Conservation (phyloP, 1,140 invertebrate genomes). For the Drosophila chauvacae region DNA sequence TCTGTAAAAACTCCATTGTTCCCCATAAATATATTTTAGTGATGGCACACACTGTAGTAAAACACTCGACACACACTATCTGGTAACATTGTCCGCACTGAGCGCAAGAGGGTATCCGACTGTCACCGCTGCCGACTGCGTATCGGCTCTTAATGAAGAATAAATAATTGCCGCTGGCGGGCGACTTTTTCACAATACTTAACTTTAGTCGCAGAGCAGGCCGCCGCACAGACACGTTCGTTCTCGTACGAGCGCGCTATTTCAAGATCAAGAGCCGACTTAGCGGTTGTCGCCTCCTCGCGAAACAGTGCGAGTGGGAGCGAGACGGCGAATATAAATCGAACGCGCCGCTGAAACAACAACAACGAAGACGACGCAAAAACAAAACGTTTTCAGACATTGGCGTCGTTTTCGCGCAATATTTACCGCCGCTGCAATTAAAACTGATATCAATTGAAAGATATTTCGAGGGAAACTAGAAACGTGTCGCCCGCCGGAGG, state of each 20-base stretch:
- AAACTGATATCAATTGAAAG: conserved; percentile 63
- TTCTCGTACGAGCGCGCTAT: conserved; percentile 25
- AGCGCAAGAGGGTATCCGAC: conserved; percentile 18
- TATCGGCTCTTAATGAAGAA: conserved; percentile 63
- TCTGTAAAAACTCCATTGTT: not conserved
- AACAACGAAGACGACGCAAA: conserved; percentile 9
- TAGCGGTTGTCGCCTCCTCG: conserved; percentile 56
- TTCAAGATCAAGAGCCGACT: conserved; percentile 67
- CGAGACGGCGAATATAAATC: conserved; percentile 40
- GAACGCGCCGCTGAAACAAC: conserved; percentile 36
- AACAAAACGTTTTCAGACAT: conserved; percentile 42
- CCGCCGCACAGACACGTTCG: conserved; percentile 40
- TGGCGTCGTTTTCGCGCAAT: conserved; percentile 41
- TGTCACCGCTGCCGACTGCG: not conserved
- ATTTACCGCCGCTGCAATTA: conserved; percentile 52
- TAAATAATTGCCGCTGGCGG: conserved; percentile 67
- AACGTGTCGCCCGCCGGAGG: not conserved
- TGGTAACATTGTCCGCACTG: not conserved
- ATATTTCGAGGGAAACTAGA: conserved; percentile 31
- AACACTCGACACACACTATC: not conserved
- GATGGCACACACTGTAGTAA: too few species aligned
- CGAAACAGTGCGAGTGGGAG: conserved; percentile 45
- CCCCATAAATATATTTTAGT: not conserved
- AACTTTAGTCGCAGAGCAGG: conserved; percentile 66
- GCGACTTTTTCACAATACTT: conserved; percentile 45